Conservation (phyloP, 2,888 invertebrate species). For the Hirudinaria manillensis region DNA sequence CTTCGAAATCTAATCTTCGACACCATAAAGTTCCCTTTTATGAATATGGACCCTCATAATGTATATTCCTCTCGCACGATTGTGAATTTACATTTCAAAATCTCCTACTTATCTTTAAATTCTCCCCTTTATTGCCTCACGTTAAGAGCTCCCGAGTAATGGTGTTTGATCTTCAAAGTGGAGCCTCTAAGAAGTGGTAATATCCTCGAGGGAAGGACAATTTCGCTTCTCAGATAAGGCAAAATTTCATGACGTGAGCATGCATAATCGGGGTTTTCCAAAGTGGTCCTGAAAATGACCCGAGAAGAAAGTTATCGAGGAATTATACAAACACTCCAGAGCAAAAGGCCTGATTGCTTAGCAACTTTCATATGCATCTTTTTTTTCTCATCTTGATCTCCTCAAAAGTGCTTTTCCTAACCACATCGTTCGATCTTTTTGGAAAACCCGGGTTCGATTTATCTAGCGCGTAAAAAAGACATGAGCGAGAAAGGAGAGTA, state of each 20-base stretch:
- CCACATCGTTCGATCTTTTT: too few species aligned
- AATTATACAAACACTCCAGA: constrained; percentile 14
- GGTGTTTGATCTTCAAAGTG: too few species aligned
- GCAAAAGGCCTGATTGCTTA: background rate
- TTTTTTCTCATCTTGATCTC: too few species aligned
- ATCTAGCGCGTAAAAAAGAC: too few species aligned
- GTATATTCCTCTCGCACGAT: background rate
- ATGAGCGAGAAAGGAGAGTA: too few species aligned
- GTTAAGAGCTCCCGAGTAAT: too few species aligned
- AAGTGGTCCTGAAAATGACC: background rate
- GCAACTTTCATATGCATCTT: too few species aligned
- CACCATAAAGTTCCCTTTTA: constrained; percentile 10
- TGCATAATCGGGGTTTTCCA: background rate
- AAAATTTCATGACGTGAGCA: background rate
- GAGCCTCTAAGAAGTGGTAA: background rate
- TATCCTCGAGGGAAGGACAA: background rate
- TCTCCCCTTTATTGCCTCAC: background rate
- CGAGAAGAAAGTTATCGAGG: background rate
- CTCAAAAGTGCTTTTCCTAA: too few species aligned
- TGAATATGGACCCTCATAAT: background rate
- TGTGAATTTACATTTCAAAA: background rate
- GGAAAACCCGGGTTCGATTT: too few species aligned
- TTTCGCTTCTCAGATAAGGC: constrained; percentile 1
- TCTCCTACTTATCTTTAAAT: background rate
- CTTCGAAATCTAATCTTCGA: constrained; percentile 9